Percentiles rank a stretch among this genome's conserved stretches.
phyloP scores from a whole-genome alignment of 2,113 vertebrate genomes.

The Ascaphus truei region DNA sequence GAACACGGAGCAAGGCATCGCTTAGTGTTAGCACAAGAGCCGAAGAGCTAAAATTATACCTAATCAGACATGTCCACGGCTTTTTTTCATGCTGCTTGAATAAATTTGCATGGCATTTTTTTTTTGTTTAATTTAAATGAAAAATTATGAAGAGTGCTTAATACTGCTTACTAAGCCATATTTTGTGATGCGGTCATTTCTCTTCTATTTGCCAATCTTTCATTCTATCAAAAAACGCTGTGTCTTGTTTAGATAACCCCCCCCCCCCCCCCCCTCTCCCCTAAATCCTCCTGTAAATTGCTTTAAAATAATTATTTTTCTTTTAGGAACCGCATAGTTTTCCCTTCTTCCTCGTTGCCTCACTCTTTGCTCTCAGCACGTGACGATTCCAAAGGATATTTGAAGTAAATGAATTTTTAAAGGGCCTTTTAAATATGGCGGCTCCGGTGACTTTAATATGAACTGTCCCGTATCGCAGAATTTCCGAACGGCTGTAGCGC shows the following conservation, averaged over 20 bases:
- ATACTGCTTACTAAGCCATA: conserved; percentile 35
- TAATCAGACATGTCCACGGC: conserved; percentile 21
- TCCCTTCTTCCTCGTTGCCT: neutral
- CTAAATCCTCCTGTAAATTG: conserved; percentile 16
- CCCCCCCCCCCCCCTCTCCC: neutral
- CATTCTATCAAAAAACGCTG: conserved; percentile 22
- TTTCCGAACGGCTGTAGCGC: no score
- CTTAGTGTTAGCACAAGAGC: conserved; percentile 35
- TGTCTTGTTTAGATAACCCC: conserved; percentile 23
- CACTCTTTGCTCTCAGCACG: neutral
- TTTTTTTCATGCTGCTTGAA: conserved; percentile 31
- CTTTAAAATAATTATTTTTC: conserved; percentile 3
- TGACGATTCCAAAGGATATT: no score
- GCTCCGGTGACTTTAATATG: no score
- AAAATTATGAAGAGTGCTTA: conserved; percentile 35
- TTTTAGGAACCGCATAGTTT: neutral
- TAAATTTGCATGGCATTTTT: conserved; percentile 35
- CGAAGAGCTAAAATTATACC: conserved; percentile 33
- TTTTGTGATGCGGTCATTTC: conserved; percentile 24
- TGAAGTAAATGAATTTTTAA: no score
- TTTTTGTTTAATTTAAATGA: conserved; percentile 38
- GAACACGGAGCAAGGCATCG: conserved; percentile 33
- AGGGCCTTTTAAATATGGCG: no score
- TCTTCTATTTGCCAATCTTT: conserved; percentile 33
- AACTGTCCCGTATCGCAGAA: no score